These are phyloP conservation scores for Allolobophora icterica DNA, from an alignment of 2,888 invertebrate species.

Conservation along the genomic window DNA sequence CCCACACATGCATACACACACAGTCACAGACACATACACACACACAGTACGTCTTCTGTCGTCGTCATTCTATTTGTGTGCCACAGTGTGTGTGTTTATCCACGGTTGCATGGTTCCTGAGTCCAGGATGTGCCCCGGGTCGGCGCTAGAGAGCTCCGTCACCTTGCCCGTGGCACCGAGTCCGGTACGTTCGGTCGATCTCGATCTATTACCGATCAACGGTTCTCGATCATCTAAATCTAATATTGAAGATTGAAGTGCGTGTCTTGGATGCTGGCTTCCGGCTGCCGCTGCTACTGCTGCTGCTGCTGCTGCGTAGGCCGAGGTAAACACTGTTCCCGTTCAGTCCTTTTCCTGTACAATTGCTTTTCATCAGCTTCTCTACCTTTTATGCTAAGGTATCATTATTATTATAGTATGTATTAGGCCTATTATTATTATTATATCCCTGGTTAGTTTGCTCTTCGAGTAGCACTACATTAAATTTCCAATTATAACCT, in stretches of 20 bases:
- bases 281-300: not conserved
- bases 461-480: too few relatives aligned
- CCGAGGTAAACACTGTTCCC: not conserved
- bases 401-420: not conserved
- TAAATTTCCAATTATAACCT: too few relatives aligned
- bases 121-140: not conserved
- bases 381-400: not conserved
- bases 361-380: not conserved
- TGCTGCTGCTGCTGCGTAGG: not conserved
- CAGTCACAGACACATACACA: too few relatives aligned
- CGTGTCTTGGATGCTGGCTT: not conserved
- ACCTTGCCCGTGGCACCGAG: slow-evolving; percentile 17
- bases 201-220: slow-evolving; percentile 17
- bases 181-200: not conserved
- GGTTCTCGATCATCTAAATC: slow-evolving; percentile 17
- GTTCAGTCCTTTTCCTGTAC: not conserved
- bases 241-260: slow-evolving; percentile 17
- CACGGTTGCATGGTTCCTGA: slow-evolving; percentile 11
- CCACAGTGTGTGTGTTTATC: too few relatives aligned
- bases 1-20: too few relatives aligned
- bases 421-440: too few relatives aligned
- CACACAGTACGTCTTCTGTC: not conserved
- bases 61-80: not conserved
- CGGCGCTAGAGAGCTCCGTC: too few relatives aligned
- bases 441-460: too few relatives aligned